Percentiles rank a stretch among this genome's conserved stretches.
Evolutionary conservation across 2,797 vertebrate species (phyloP).

Genomic region (Liparis tanakae): DNA sequence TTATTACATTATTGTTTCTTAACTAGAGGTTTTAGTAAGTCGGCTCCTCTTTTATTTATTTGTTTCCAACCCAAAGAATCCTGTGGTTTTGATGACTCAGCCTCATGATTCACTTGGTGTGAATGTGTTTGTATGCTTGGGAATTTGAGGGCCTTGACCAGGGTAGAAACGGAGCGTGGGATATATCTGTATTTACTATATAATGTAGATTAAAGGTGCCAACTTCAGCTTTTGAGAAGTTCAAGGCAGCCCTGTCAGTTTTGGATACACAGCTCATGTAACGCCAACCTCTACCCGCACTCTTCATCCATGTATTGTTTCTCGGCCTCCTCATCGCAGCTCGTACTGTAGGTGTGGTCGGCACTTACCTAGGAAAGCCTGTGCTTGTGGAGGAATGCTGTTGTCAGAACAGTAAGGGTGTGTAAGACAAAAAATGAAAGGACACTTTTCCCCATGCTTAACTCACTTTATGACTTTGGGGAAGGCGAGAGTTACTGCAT

Average conservation of each 20-base stretch:
- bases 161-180: conserved; percentile 7
- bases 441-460: conserved; percentile 1
- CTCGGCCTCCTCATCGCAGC: conserved; percentile 3
- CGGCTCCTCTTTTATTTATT: background rate
- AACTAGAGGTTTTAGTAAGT: conserved; percentile 8
- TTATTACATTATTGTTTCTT: conserved; percentile 1
- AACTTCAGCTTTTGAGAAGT: background rate
- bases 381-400: conserved; percentile 63
- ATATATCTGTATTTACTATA: background rate
- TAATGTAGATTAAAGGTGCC: background rate
- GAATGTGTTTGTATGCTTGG: conserved; percentile 31
- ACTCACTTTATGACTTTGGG: conserved; percentile 21
- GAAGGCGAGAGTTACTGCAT: conserved; percentile 15
- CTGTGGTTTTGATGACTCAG: conserved; percentile 66
- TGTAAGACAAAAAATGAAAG: conserved; percentile 31
- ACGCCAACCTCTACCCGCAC: background rate
- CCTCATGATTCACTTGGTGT: conserved; percentile 40
- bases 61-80: conserved; percentile 4
- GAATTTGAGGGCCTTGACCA: conserved; percentile 12
- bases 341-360: conserved; percentile 43
- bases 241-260: background rate
- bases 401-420: conserved; percentile 32
- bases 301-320: conserved; percentile 13
- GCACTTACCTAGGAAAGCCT: conserved; percentile 27
- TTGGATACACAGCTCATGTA: conserved; percentile 6